Evolutionary conservation across 1,140 invertebrate species (phyloP).

Genomic region (Panulirus ornatus): DNA sequence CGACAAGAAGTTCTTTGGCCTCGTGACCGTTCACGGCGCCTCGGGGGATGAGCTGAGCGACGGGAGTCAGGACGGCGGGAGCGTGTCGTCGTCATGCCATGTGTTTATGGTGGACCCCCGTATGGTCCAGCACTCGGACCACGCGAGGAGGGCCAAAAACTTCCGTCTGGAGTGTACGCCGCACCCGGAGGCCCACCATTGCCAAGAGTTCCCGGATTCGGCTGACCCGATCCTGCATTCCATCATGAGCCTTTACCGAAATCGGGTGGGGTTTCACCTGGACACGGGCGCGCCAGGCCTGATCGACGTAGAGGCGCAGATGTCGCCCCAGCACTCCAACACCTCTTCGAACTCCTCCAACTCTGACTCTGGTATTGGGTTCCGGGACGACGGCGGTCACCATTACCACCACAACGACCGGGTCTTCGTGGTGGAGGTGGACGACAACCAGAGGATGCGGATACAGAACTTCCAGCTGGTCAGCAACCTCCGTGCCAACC

Average conservation of each 20-base stretch:
- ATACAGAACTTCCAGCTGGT: conserved; percentile 77
- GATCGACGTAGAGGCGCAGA: conserved; percentile 76
- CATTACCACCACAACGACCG: conserved; percentile 80
- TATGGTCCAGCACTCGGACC: conserved; percentile 85
- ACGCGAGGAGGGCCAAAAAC: conserved; percentile 85
- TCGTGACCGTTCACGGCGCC: conserved; percentile 87
- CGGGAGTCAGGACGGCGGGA: conserved; percentile 71
- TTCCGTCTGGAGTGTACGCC: conserved; percentile 88
- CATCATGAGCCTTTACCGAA: conserved; percentile 78
- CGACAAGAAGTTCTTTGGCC: conserved; percentile 93
- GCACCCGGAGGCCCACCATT: conserved; percentile 79
- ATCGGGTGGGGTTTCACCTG: conserved; percentile 70
- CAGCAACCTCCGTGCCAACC: conserved; percentile 67
- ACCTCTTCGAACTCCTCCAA: conserved; percentile 92
- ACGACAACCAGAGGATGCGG: conserved; percentile 79
- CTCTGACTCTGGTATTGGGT: conserved; percentile 96
- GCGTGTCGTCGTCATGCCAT: conserved; percentile 93
- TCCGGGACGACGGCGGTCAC: conserved; percentile 85
- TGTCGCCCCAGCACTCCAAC: conserved; percentile 80
- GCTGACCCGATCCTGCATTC: conserved; percentile 88
- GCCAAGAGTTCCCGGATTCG: conserved; percentile 93
- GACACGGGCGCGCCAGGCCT: conserved; percentile 69
- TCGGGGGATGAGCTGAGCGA: conserved; percentile 74
- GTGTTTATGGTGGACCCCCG: conserved; percentile 95
- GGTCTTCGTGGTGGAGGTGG: conserved; percentile 89